Evolutionary conservation across 2,888 invertebrate genomes (phyloP).

Genomic region (Tribolium freemani): DNA sequence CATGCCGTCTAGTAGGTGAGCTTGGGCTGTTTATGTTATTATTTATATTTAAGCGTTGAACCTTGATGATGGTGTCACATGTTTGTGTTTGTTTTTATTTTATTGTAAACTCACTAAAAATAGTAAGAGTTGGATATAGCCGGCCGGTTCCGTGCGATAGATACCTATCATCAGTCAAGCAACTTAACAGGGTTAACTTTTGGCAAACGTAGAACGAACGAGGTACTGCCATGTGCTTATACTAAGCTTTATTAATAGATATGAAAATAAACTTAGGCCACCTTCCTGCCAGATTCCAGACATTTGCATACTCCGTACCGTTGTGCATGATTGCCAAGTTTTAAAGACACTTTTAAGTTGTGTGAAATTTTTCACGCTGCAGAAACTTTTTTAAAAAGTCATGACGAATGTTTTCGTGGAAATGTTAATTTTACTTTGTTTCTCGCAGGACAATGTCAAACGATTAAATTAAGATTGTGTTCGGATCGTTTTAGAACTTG

Average conservation of each 20-base stretch:
- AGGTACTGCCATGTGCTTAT: conserved; percentile 54
- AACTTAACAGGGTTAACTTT: conserved; percentile 47
- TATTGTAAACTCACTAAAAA: conserved; percentile 35
- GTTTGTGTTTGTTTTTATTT: conserved; percentile 36
- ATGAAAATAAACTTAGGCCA: conserved; percentile 61
- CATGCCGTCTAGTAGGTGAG: conserved; percentile 34
- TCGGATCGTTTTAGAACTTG: conserved; percentile 21
- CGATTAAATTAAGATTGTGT: conserved; percentile 7
- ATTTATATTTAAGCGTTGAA: conserved; percentile 34
- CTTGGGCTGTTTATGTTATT: conserved; percentile 29
- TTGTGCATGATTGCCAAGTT: conserved; percentile 39
- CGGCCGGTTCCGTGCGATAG: conserved; percentile 21
- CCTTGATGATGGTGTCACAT: conserved; percentile 35
- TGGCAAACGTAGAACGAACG: conserved; percentile 53
- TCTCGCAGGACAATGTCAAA: conserved; percentile 17
- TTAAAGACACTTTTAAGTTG: conserved; percentile 26
- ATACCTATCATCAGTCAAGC: conserved; percentile 48
- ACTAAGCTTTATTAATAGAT: conserved; percentile 61
- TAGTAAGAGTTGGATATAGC: conserved; percentile 25
- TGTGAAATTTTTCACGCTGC: conserved; percentile 27
- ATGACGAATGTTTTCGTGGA: conserved; percentile 31
- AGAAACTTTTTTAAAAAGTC: conserved; percentile 4
- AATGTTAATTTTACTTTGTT: conserved; percentile 31
- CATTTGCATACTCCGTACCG: conserved; percentile 45
- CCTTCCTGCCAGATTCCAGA: conserved; percentile 59